Conservation (phyloP, 2,888 invertebrate species). For the Apodemia hepburni region DNA sequence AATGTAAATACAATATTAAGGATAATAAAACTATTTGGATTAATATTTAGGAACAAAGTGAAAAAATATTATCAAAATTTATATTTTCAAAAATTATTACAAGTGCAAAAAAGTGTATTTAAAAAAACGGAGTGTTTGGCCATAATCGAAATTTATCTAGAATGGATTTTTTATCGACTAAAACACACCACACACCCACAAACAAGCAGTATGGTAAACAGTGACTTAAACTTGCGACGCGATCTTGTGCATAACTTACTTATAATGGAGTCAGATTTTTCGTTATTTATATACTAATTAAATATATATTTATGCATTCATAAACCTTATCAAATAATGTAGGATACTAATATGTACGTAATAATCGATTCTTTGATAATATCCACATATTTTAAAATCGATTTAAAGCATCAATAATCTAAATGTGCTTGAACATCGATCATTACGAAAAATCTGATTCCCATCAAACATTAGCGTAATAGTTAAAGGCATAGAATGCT, state of each 20-base stretch:
- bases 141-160: conserved; percentile 69
- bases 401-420: conserved; percentile 32
- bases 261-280: conserved; percentile 62
- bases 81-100: conserved; percentile 81
- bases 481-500: conserved; percentile 67
- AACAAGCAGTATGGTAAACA: conserved; percentile 73
- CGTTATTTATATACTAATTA: conserved; percentile 31
- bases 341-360: conserved; percentile 34
- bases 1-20: conserved; percentile 80
- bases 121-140: conserved; percentile 75
- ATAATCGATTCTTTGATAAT: conserved; percentile 33
- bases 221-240: conserved; percentile 70
- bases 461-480: conserved; percentile 73
- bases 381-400: conserved; percentile 28
- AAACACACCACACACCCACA: conserved; percentile 58
- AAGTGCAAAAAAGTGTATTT: conserved; percentile 73
- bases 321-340: conserved; percentile 33
- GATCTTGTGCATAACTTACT: conserved; percentile 58
- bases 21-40: conserved; percentile 80
- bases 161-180: conserved; percentile 75
- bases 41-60: conserved; percentile 78
- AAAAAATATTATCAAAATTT: conserved; percentile 80
- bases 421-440: conserved; percentile 35
- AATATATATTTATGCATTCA: conserved; percentile 30
- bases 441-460: conserved; percentile 62